Evolutionary conservation across 1,140 invertebrate species (phyloP), one percentile per base, ranked within the genome.

Genomic region (Bombus picipes): DNA sequence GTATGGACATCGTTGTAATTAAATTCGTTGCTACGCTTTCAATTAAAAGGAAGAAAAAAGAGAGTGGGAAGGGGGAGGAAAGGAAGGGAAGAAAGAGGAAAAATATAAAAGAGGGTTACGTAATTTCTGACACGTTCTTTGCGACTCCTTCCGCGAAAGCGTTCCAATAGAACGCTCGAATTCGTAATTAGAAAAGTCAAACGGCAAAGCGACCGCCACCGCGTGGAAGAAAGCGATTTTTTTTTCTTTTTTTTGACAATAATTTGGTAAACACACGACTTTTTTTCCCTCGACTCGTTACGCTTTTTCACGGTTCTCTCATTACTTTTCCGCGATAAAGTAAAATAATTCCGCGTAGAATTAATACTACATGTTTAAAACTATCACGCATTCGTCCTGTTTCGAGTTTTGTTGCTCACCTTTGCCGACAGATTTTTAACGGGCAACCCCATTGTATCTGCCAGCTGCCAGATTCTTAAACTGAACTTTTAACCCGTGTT

Each of bases 1-100:
- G 83, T 89, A 77, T 89, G 81, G 75, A 83, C 71, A 86, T 89
- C 89, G 88, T 87, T 89, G 82, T 90, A 90, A 91, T 90, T 91
- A 90, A 88, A 87, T 78, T 84, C 86, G 86, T 68, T 65, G 76
- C 74, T 32, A 25, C 76, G 75, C 28, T 81, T 59, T 37, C 37
- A 70, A n/a, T 37, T 76, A 70, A 71, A 39, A 66, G 74, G 81
- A 70, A 71, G 1, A 25, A 47, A 39, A 37, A 28, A 32, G 4
- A 74, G 32, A 73, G 62, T 32, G 53, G 4, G 15, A 32, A 10
- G 18, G 32, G 68, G 10, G 25, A 73, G 47, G 22, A 32, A 32
- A 43, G 39, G 12, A 3, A 43, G n/a, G 59, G 12, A n/a, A 47
- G 47, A 59, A 66, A 72, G 70, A 62, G 34, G n/a, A 37, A 79